phyloP scores from a whole-genome alignment of 2,113 vertebrate genomes.

The Gallinago media region DNA sequence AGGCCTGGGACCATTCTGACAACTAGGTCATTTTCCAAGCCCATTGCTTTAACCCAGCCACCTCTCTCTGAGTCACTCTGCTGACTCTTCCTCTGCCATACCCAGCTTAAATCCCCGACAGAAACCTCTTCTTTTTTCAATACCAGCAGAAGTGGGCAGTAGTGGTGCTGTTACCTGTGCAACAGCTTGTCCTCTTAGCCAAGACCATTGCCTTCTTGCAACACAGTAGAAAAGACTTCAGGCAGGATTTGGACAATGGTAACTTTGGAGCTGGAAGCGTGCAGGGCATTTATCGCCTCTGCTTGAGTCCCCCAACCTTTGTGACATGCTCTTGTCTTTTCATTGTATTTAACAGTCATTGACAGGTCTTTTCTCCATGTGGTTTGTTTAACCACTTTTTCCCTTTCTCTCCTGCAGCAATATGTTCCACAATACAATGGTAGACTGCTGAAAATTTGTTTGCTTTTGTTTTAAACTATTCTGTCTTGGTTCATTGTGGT shows the following conservation, averaged over 20 bases:
- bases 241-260: fast-evolving
- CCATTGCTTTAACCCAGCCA: not conserved
- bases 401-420: not conserved
- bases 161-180: fast-evolving
- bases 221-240: not conserved
- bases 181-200: fast-evolving
- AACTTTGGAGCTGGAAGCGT: fast-evolving
- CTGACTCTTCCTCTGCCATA: not conserved
- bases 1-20: not conserved
- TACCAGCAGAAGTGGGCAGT: not conserved
- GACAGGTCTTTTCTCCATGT: not conserved
- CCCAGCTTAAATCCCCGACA: fast-evolving
- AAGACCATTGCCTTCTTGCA: not conserved
- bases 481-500: not conserved
- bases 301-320: not conserved
- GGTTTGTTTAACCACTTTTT: not conserved
- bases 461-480: not conserved
- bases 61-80: not conserved
- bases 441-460: fast-evolving
- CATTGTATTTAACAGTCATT: not conserved
- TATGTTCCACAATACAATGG: not conserved
- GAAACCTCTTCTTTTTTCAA: not conserved
- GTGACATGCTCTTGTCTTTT: not conserved
- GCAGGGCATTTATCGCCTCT: not conserved
- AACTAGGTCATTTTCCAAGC: not conserved